Percentiles rank a stretch among this genome's conserved stretches.
Evolutionary conservation across 2,888 invertebrate genomes (phyloP).

Genomic region (Eugnorisma glareosa): DNA sequence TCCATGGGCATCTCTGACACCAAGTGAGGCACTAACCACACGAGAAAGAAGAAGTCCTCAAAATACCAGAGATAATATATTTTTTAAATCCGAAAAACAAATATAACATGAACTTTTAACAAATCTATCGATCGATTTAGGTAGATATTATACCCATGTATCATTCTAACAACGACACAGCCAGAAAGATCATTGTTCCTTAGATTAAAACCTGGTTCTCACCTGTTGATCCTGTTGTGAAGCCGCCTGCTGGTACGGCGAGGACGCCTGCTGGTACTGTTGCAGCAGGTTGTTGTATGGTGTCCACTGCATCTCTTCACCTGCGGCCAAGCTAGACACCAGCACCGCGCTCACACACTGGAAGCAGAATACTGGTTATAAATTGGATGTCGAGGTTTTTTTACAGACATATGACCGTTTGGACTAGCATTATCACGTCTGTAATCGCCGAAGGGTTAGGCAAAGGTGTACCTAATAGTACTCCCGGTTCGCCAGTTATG

Average conservation of each 20-base stretch:
- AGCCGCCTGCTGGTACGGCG: conserved; percentile 48
- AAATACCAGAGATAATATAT: background rate
- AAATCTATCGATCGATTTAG: no score
- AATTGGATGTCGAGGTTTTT: background rate
- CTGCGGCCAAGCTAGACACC: conserved; percentile 64
- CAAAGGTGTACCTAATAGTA: no score
- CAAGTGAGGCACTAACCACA: no score
- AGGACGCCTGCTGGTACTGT: conserved; percentile 54
- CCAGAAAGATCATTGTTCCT: background rate
- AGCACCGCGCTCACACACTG: conserved; percentile 68
- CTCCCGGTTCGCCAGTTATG: no score
- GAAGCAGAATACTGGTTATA: background rate
- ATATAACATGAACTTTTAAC: no score
- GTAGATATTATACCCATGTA: background rate
- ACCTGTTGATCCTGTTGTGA: conserved; percentile 80
- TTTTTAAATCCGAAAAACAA: no score
- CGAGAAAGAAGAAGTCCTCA: background rate
- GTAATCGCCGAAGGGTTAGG: background rate
- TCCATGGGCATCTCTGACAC: no score
- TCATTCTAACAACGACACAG: background rate
- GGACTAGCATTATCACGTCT: background rate
- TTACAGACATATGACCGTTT: background rate
- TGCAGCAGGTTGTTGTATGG: conserved; percentile 72
- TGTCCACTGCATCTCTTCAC: conserved; percentile 75
- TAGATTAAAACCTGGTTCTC: background rate